phyloP scores from a whole-genome alignment of 2,113 vertebrate species.

The Turdus rufiventris region DNA sequence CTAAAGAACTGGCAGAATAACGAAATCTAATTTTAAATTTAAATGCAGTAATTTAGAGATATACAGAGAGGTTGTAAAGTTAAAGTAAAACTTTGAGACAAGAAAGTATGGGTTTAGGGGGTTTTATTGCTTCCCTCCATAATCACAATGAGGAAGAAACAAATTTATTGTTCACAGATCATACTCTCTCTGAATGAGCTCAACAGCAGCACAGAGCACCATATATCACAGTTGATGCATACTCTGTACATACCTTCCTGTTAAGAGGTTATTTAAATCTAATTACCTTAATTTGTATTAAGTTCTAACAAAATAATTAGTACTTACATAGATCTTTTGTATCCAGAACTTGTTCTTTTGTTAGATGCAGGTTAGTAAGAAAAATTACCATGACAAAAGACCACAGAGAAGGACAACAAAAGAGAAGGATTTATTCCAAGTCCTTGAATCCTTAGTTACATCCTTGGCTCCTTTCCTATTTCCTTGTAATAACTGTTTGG shows the following conservation, averaged over 20 bases:
- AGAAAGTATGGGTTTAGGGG: not conserved
- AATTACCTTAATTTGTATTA: not conserved
- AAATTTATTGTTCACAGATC: not conserved
- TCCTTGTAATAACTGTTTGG: not conserved
- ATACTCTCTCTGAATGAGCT: not conserved
- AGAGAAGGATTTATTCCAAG: not conserved
- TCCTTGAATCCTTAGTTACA: not conserved
- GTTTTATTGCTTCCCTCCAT: not conserved
- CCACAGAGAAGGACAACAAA: not conserved
- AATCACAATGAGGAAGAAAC: not conserved
- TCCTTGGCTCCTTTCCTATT: not conserved
- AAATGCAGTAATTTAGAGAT: not conserved
- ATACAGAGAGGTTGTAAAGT: not conserved
- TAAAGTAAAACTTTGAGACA: not conserved
- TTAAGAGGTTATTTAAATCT: not conserved
- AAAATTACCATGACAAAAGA: conserved; percentile 14
- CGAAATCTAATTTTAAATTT: not conserved
- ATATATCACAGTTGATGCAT: not conserved
- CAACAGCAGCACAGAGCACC: not conserved
- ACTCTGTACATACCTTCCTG: not conserved
- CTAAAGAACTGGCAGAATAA: not conserved
- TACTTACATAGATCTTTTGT: not conserved
- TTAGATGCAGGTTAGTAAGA: not conserved
- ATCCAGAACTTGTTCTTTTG: not conserved
- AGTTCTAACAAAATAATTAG: conserved; percentile 7